A percentile compares a stretch with the other conserved stretches of the same genome.
phyloP scores from a whole-genome alignment of 2,888 invertebrate genomes.

The Dichetophora obliterata region DNA sequence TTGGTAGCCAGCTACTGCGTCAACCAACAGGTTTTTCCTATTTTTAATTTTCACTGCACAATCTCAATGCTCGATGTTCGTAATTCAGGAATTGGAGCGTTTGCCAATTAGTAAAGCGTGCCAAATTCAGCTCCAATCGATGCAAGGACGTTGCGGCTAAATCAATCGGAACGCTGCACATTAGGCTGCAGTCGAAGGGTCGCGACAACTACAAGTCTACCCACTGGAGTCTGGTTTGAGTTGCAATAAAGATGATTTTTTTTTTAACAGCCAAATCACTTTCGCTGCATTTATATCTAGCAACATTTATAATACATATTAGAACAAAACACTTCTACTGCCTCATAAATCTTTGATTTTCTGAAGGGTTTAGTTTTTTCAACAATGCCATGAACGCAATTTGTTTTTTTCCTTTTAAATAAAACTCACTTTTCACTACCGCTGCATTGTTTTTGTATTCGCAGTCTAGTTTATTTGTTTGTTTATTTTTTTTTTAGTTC shows the following conservation, averaged over 20 bases:
- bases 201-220: background rate
- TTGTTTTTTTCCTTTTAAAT: background rate
- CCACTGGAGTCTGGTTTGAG: background rate
- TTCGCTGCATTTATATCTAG: conserved; percentile 2
- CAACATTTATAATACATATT: background rate
- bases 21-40: conserved; percentile 47
- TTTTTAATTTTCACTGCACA: conserved; percentile 4
- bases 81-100: conserved; percentile 6
- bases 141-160: conserved; percentile 6
- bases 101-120: conserved; percentile 30
- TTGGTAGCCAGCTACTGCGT: conserved; percentile 6
- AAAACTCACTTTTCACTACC: background rate
- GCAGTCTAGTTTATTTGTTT: conserved; percentile 9
- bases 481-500: background rate
- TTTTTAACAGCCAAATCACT: conserved; percentile 14
- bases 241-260: background rate
- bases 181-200: background rate
- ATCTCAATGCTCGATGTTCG: background rate
- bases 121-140: background rate
- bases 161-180: background rate
- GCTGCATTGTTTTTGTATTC: background rate
- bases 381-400: background rate
- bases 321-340: background rate
- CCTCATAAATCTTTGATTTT: background rate
- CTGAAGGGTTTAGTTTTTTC: background rate